A percentile compares a stretch with the other conserved stretches of the same genome.
Evolutionary conservation across 2,888 invertebrate genomes (phyloP).

Genomic region (Diogma glabrata): DNA sequence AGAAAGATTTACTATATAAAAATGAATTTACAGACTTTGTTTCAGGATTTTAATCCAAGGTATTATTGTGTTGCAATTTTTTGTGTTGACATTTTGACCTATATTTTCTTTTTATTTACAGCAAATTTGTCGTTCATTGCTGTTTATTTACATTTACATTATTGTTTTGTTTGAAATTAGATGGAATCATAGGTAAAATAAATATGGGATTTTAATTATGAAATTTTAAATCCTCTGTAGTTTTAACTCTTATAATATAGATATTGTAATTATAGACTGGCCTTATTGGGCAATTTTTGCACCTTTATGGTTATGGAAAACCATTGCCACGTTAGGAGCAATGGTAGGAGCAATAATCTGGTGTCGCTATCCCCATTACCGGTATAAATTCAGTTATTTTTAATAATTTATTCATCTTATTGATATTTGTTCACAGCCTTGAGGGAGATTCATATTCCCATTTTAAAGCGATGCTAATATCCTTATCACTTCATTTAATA

Average conservation of each 20-base stretch:
- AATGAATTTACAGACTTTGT: constrained; percentile 81
- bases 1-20: constrained; percentile 6
- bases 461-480: constrained; percentile 97
- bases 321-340: constrained; percentile 79
- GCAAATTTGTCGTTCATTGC: constrained; percentile 93
- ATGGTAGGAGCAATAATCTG: constrained; percentile 87
- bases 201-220: background rate
- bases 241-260: background rate
- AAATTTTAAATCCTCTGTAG: too few species aligned
- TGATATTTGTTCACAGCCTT: constrained; percentile 45
- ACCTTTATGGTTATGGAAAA: constrained; percentile 97
- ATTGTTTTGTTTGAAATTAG: constrained; percentile 80
- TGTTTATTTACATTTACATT: constrained; percentile 86
- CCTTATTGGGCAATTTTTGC: constrained; percentile 93
- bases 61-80: constrained; percentile 30
- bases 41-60: constrained; percentile 90
- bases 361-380: constrained; percentile 93
- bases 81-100: constrained; percentile 11
- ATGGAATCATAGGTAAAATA: constrained; percentile 53
- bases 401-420: background rate
- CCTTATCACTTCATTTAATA: constrained; percentile 85
- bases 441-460: constrained; percentile 95
- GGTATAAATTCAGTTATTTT: constrained; percentile 43
- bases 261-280: constrained; percentile 46
- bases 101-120: constrained; percentile 41